Conservation (phyloP, 1,140 invertebrate genomes). For the Lanistes nyassanus region DNA sequence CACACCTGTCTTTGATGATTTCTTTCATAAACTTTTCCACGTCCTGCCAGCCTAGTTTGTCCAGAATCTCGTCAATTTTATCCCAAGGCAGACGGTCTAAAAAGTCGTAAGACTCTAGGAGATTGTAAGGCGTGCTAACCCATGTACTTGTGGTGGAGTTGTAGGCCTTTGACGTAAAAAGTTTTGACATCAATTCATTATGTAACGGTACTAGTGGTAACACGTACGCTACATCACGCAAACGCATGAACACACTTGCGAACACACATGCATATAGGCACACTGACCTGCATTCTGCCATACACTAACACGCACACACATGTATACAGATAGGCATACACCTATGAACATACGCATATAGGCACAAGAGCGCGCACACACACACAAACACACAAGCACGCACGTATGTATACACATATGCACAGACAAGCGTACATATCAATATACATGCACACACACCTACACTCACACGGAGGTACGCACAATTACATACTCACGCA, state of each 20-base stretch:
- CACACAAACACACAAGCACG: slow-evolving; percentile 10
- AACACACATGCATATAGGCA: slow-evolving; percentile 2
- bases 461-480: no score
- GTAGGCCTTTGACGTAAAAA: slow-evolving; percentile 50
- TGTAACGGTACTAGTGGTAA: neutral
- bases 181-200: no score
- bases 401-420: no score
- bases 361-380: neutral
- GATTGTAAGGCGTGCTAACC: slow-evolving; percentile 48
- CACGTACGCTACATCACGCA: neutral
- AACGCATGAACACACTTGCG: neutral
- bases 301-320: neutral
- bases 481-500: neutral
- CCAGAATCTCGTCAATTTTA: slow-evolving; percentile 45
- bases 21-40: slow-evolving; percentile 23
- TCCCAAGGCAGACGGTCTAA: slow-evolving; percentile 36
- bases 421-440: neutral
- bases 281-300: neutral
- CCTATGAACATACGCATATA: neutral
- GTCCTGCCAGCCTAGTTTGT: slow-evolving; percentile 39
- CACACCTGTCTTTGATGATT: neutral
- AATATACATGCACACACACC: no score
- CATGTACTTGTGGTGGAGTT: slow-evolving; percentile 39
- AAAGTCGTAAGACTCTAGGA: slow-evolving; percentile 40
- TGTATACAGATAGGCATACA: neutral